phyloP scores from a whole-genome alignment of 2,113 vertebrate species.

The Emydocephalus ijimae region DNA sequence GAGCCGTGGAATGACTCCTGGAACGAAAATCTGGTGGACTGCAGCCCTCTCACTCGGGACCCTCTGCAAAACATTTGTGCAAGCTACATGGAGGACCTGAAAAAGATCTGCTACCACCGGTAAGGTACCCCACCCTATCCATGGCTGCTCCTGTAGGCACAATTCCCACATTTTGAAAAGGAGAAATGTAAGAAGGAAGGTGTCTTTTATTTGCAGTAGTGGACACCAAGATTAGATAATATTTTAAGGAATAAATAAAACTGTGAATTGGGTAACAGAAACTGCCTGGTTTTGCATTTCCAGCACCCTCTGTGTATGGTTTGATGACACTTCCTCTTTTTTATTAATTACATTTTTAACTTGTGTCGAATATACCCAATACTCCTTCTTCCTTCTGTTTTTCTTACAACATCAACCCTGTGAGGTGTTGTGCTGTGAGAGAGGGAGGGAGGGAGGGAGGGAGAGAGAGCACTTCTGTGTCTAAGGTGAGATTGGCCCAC shows the following conservation, averaged over 20 bases:
- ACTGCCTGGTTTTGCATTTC: neutral
- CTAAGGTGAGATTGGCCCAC: too few species aligned
- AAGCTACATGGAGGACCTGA: conserved; percentile 86
- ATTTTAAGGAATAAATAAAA: neutral
- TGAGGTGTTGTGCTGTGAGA: too few species aligned
- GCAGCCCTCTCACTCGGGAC: conserved; percentile 77
- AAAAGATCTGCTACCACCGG: conserved; percentile 86
- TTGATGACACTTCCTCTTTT: neutral
- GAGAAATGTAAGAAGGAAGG: neutral
- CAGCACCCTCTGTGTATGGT: neutral
- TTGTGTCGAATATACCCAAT: too few species aligned
- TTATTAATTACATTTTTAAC: too few species aligned
- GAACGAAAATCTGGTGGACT: conserved; percentile 80
- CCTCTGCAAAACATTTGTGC: conserved; percentile 79
- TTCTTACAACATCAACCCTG: too few species aligned
- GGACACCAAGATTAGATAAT: neutral
- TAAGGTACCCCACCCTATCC: conserved; percentile 38
- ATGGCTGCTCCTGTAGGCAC: neutral
- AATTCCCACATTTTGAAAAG: neutral
- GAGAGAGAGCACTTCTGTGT: too few species aligned
- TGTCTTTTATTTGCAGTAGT: neutral
- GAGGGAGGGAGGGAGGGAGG: too few species aligned
- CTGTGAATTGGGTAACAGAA: neutral
- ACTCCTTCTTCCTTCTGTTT: too few species aligned
- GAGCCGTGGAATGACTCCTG: conserved; percentile 90